Conservation (phyloP, 2,113 vertebrate species). For the Opisthocomus hoazin region DNA sequence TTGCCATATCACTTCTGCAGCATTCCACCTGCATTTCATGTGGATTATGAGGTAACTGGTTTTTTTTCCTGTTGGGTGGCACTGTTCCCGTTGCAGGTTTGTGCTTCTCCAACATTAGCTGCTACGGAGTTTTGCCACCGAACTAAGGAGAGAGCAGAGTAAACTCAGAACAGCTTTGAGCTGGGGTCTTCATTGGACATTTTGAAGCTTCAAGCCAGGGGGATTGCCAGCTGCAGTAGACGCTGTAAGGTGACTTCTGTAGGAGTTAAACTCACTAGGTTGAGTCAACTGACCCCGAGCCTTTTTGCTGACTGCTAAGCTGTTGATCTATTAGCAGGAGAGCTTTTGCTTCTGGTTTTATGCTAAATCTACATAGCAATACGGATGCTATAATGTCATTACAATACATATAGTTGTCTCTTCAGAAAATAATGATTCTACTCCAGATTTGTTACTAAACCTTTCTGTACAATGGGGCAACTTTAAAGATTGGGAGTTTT, state of each 20-base stretch:
- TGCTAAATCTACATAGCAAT: not conserved
- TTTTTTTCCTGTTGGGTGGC: not conserved
- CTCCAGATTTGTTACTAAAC: not conserved
- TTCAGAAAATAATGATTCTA: not conserved
- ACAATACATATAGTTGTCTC: not conserved
- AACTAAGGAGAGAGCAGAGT: not conserved
- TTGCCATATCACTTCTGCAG: not conserved
- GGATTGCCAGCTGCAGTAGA: not conserved
- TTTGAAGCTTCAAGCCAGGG: not conserved
- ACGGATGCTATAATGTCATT: not conserved
- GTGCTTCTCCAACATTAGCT: not conserved
- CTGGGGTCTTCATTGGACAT: not conserved
- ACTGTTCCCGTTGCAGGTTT: not conserved
- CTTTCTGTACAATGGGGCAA: not conserved
- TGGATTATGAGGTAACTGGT: fast-evolving
- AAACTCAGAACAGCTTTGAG: not conserved
- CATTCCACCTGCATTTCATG: not conserved
- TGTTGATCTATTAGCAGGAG: not conserved
- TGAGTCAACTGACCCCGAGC: not conserved
- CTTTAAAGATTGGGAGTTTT: not conserved
- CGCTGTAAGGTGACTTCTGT: not conserved
- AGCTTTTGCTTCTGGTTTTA: not conserved
- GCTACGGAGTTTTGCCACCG: not conserved
- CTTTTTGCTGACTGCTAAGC: not conserved
- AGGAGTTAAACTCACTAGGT: not conserved